Evolutionary conservation across 2,797 vertebrate species (phyloP).

Genomic region (Ctenopoma kingsleyae): DNA sequence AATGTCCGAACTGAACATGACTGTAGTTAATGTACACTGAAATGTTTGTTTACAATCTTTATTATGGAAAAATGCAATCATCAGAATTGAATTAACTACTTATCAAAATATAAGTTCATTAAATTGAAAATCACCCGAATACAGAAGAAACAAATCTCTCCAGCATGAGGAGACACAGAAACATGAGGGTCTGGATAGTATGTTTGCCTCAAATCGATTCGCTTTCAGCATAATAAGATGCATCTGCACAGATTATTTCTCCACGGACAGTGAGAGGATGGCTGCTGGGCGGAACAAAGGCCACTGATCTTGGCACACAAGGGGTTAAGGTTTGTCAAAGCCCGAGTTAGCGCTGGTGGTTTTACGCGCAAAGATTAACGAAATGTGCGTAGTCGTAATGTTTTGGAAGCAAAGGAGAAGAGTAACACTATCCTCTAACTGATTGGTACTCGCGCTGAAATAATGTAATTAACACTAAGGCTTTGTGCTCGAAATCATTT

Average conservation of each 20-base stretch:
- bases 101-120: neutral
- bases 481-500: conserved; percentile 14
- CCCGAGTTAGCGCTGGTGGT: conserved; percentile 19
- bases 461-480: conserved; percentile 37
- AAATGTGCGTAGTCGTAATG: conserved; percentile 28
- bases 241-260: neutral
- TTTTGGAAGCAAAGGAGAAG: conserved; percentile 26
- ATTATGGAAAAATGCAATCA: neutral
- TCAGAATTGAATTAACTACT: neutral
- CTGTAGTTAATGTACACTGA: neutral
- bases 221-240: neutral
- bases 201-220: conserved; percentile 19
- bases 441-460: conserved; percentile 24
- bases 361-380: conserved; percentile 46
- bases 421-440: conserved; percentile 15
- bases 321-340: conserved; percentile 55
- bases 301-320: conserved; percentile 29
- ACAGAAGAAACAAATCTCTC: conserved; percentile 4
- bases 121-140: neutral
- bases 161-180: neutral
- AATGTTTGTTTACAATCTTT: neutral
- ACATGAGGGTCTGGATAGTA: neutral
- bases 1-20: neutral
- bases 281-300: conserved; percentile 56
- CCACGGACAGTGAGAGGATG: conserved; percentile 11